Evolutionary conservation across 2,797 vertebrate species (phyloP), one percentile per base, ranked within the genome.

Genomic region (Amblyopsis hoosieri): DNA sequence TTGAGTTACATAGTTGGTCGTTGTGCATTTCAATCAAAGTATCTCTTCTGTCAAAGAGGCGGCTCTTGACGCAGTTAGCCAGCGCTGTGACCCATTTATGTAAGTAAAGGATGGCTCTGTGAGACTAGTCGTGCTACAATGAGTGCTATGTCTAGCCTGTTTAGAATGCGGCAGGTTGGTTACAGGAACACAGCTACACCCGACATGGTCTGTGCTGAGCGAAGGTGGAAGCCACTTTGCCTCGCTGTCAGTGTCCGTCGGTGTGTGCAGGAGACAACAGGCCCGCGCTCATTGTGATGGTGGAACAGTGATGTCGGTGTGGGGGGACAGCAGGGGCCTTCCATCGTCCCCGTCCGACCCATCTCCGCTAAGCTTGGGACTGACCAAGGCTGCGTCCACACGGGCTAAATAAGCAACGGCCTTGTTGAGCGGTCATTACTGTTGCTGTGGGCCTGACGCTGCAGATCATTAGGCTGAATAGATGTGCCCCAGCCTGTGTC

Each of bases 231-330:
- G 72, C 78, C 71, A 67, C 78, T 82, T 64, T 59, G 71, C 74
- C 69, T 71, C 53, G 72, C 66, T 80, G 84, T 90, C 88, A 89
- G 83, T 60, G 75, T 64, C 72, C 71, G 73, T 84, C 81, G 64
- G 60, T 65, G 57, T 45, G 64, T 76, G 73, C 50, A 45, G 62
- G 80, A 67, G 78, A 87, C 81, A 86, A 37, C 33, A 37, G 19
- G 19, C 17, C 17, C 17, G 17, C 19, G 19, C 19, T 69, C 74
- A 78, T 88, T 87, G 75, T 83, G 65, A 73, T 63, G 49, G 71
- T 62, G 75, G 7, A 85, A 88, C 84, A 87, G 87, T 87, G 64
- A 78, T 49, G 12, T 89, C 90, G 71, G 67, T 78, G 74, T 56
- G 69, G 73, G 56, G 69, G 68, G 78, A 69, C 62, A 37, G 33